These are phyloP conservation scores for Procambarus virginalis DNA, from an alignment of 1,140 invertebrate genomes.

Conservation along the genomic window DNA sequence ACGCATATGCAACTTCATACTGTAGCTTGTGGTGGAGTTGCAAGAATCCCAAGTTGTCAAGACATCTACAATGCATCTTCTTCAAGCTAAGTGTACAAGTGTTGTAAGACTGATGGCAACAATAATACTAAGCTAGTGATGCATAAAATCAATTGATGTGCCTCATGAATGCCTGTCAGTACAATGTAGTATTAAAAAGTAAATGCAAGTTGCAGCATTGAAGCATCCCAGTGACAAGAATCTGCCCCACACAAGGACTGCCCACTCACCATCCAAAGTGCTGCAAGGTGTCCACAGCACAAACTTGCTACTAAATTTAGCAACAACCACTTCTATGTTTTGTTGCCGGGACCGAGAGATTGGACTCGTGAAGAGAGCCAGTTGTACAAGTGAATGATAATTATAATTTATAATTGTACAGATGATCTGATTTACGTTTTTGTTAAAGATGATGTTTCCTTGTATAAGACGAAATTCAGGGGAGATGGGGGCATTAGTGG, in stretches of 20 bases:
- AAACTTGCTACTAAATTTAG: conserved; percentile 63
- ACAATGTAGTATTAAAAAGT: conserved; percentile 66
- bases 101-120: conserved; percentile 49
- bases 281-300: conserved; percentile 65
- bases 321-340: conserved; percentile 41
- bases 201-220: conserved; percentile 53
- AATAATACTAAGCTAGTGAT: conserved; percentile 53
- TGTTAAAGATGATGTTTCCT: conserved; percentile 63
- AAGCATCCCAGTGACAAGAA: conserved; percentile 54
- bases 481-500: conserved; percentile 57
- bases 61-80: conserved; percentile 14
- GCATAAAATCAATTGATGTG: conserved; percentile 61
- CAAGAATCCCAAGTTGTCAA: conserved; percentile 31
- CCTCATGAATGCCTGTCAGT: conserved; percentile 65
- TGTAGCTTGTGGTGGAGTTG: conserved; percentile 13
- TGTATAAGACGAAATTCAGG: conserved; percentile 60
- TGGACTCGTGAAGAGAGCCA: conserved; percentile 56
- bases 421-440: conserved; percentile 65
- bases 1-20: conserved; percentile 14
- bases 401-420: conserved; percentile 68
- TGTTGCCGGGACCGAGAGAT: conserved; percentile 64
- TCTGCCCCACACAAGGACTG: conserved; percentile 25
- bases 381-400: conserved; percentile 69
- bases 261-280: conserved; percentile 46
- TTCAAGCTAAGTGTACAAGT: conserved; percentile 13